These are phyloP conservation scores for Augochlorella aurata DNA, from an alignment of 2,888 invertebrate species.

Conservation along the genomic window DNA sequence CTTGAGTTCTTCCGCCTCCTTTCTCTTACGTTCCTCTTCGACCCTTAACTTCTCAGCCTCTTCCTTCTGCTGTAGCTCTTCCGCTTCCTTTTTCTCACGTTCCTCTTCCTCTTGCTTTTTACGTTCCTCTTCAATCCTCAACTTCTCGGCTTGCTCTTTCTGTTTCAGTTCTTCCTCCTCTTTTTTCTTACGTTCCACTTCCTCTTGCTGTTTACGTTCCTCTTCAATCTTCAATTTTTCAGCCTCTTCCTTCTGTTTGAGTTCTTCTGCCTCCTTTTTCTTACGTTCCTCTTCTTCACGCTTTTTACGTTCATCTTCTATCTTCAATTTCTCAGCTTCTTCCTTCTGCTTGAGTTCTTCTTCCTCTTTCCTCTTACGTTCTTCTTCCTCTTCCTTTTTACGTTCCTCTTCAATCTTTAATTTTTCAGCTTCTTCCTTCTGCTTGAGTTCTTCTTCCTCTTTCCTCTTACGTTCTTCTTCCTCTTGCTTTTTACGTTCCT, in stretches of 20 bases:
- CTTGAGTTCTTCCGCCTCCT: constrained; percentile 9
- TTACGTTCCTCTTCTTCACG: background rate
- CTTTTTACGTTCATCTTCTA: constrained; percentile 51
- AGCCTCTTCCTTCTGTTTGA: constrained; percentile 44
- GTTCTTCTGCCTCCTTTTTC: constrained; percentile 45
- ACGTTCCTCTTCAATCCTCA: too few relatives aligned
- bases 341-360: background rate
- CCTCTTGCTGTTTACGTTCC: constrained; percentile 42
- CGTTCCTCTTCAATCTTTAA: constrained; percentile 74
- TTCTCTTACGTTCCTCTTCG: constrained; percentile 19
- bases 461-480: constrained; percentile 70
- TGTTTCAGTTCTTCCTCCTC: constrained; percentile 51
- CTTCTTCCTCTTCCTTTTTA: constrained; percentile 54
- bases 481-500: constrained; percentile 47
- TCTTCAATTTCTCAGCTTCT: constrained; percentile 4
- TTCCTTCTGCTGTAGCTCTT: constrained; percentile 31
- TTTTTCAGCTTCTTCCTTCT: constrained; percentile 8
- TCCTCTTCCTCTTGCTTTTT: constrained; percentile 12
- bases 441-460: constrained; percentile 49
- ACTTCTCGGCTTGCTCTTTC: too few relatives aligned
- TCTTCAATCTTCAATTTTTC: constrained; percentile 43
- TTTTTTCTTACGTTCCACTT: constrained; percentile 1
- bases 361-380: constrained; percentile 64
- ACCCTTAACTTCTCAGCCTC: constrained; percentile 51
- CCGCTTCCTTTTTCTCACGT: constrained; percentile 65